These are phyloP conservation scores for Hypotaenidia philippensis DNA, from an alignment of 2,797 vertebrate genomes.

Conservation along the genomic window DNA sequence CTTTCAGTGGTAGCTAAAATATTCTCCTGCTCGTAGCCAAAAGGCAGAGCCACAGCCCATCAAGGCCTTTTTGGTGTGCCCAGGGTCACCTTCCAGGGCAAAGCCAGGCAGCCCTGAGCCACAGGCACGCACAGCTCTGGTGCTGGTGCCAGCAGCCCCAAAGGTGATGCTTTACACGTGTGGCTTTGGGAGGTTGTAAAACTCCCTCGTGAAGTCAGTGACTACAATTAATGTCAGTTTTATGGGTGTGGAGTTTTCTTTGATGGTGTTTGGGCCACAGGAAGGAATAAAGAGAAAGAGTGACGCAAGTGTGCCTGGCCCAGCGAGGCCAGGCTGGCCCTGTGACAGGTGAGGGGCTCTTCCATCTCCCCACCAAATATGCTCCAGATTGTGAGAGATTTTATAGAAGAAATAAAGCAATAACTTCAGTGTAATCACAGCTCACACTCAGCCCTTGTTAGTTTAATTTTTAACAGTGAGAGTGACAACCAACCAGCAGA, in stretches of 20 bases:
- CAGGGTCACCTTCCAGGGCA: background rate
- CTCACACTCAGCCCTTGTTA: background rate
- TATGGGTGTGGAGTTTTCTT: background rate
- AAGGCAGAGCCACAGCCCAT: background rate
- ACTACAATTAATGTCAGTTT: background rate
- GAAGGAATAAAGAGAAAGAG: background rate
- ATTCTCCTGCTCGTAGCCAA: background rate
- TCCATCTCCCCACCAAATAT: background rate
- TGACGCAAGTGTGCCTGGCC: background rate
- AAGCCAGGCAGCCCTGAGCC: background rate
- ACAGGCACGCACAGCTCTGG: background rate
- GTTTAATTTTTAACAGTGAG: slow-evolving; percentile 47
- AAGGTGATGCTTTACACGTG: background rate
- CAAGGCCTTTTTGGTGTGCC: background rate
- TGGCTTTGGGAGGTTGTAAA: background rate
- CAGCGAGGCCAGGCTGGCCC: background rate
- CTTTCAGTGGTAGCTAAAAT: background rate
- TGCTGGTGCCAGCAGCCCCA: background rate
- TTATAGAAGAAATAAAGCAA: slow-evolving; percentile 51
- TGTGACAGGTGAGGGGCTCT: background rate
- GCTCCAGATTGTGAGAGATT: background rate
- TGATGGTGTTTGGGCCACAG: background rate
- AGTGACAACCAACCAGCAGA: background rate
- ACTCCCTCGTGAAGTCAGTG: background rate
- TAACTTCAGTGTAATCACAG: background rate